Conservation (phyloP, 2,888 invertebrate species). For the Automeris io region DNA sequence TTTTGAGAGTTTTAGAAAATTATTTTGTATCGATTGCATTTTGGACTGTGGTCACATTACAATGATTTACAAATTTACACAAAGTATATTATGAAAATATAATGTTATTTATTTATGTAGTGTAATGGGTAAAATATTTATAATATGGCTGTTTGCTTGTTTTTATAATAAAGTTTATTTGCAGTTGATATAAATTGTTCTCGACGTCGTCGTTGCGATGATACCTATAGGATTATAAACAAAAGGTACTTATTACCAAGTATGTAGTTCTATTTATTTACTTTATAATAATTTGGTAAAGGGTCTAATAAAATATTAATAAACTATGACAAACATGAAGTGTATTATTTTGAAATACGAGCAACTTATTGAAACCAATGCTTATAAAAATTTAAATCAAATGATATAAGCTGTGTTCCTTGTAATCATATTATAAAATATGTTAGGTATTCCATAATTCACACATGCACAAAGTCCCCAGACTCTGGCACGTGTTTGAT, state of each 20-base stretch:
- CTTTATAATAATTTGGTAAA: conserved; percentile 76
- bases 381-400: not conserved
- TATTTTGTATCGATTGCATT: conserved; percentile 53
- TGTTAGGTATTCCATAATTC: too few species aligned
- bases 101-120: conserved; percentile 19
- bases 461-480: too few species aligned
- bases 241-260: conserved; percentile 69
- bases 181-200: conserved; percentile 53
- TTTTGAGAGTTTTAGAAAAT: conserved; percentile 39
- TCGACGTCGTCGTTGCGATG: conserved; percentile 44
- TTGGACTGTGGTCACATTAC: conserved; percentile 40
- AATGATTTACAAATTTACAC: conserved; percentile 15
- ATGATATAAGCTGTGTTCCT: not conserved
- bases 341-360: conserved; percentile 28
- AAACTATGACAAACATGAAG: conserved; percentile 58
- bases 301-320: conserved; percentile 76
- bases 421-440: too few species aligned
- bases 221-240: conserved; percentile 49
- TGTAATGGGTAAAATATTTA: conserved; percentile 30
- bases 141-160: conserved; percentile 68
- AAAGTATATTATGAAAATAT: conserved; percentile 22
- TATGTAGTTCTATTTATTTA: conserved; percentile 76
- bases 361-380: not conserved
- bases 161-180: conserved; percentile 59
- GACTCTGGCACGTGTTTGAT: too few species aligned